Base-by-base conservation (phyloP, 2,797 vertebrate species). In the Arnoldichthys spilopterus region DNA sequence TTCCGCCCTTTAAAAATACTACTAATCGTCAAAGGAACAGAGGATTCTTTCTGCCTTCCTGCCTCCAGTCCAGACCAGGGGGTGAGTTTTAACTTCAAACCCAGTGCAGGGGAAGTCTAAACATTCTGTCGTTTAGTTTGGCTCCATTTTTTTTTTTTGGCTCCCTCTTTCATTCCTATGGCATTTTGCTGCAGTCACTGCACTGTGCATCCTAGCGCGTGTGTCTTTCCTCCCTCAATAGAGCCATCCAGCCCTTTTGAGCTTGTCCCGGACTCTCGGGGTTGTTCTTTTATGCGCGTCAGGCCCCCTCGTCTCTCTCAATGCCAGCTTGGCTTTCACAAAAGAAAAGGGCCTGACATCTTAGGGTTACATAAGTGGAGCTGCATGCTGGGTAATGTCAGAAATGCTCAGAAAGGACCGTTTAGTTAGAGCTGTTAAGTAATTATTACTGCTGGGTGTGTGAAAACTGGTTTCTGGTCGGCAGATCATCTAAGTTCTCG, bases 321-420 rank as follows among this genome's bases (percentile, higher is more conserved):
- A 12, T 43, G 62, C 37, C 30, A 28, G 66, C 62, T 64, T 24
- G 76, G 32, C 76, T 68, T 77, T 77, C 45, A 53, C 16, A 62
- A 62, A 32, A 62, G n/a, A 30, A 70, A 37, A 62, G 28, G 32
- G 64, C 47, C 40, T 20, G 54, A 77, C n/a, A 6, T 70, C 20
- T 68, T 7, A 7, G 51, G 32, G 32, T 67, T 30, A 66, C 8
- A 53, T 54, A 67, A 76, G 34, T 12, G 12, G 49, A 13, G 34
- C 11, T 9, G 0, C 15, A 15, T 26, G 32, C 73, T 54, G 47
- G 34, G 32, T 53, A 67, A 67, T 54, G 13, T 56, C 30, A 13
- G 20, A 12, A 28, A 16, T 34, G 7, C 20, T 74, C 13, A 6
- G 20, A n/a, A 26, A 22, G n/a, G 53, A 3, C 53, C 53, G 12